phyloP scores from a whole-genome alignment of 2,113 vertebrate species.

The Oryzias curvinotus region DNA sequence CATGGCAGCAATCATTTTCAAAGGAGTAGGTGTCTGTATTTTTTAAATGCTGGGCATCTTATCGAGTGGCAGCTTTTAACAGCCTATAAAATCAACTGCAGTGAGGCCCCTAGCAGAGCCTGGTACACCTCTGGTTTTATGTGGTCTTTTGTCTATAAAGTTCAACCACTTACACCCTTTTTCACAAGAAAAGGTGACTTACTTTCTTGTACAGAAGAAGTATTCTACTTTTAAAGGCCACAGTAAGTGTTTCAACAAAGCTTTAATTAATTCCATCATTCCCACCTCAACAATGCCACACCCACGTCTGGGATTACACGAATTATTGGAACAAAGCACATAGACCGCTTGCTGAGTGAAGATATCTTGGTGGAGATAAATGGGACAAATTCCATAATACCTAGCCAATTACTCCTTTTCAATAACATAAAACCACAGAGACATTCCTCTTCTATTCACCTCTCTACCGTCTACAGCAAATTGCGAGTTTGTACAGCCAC shows the following conservation, averaged over 20 bases:
- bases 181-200: neutral
- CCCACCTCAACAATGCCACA: neutral
- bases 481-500: slow-evolving; percentile 1
- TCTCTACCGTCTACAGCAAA: slow-evolving; percentile 4
- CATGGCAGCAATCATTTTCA: slow-evolving; percentile 24
- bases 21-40: slow-evolving; percentile 35
- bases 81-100: slow-evolving; percentile 21
- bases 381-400: slow-evolving; percentile 26
- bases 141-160: slow-evolving; percentile 16
- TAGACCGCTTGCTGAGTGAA: neutral
- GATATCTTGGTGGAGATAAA: slow-evolving; percentile 10
- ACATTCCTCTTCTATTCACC: slow-evolving; percentile 4
- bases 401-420: slow-evolving; percentile 50
- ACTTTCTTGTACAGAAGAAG: neutral
- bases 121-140: slow-evolving; percentile 30
- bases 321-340: neutral
- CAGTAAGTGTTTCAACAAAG: neutral
- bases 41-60: slow-evolving; percentile 34
- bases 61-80: slow-evolving; percentile 27
- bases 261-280: slow-evolving; percentile 9
- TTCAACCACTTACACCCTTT: slow-evolving; percentile 21
- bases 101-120: slow-evolving; percentile 1
- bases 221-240: neutral
- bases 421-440: slow-evolving; percentile 38
- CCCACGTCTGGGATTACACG: neutral